Percentiles rank a stretch among this genome's conserved stretches.
Conservation (phyloP, 2,797 vertebrate genomes). For the Gymnoscopelus microlampas region DNA sequence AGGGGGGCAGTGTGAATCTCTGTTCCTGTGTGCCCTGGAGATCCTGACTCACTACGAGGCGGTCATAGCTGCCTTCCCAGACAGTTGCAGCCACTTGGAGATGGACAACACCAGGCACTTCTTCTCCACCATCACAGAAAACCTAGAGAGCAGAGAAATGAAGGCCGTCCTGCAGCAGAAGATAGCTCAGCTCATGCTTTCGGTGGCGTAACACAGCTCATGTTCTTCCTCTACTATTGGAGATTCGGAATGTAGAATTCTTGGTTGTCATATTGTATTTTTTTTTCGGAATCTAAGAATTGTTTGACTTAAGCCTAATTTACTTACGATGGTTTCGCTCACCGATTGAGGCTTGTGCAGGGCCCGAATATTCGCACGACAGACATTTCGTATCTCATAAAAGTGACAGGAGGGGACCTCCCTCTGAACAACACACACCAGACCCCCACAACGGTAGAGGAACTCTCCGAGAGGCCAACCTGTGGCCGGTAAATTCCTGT, state of each 20-base stretch:
- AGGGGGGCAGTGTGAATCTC: conserved; percentile 73
- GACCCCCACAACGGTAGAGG: too few species aligned
- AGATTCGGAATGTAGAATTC: not conserved
- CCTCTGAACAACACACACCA: too few species aligned
- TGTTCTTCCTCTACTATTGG: not conserved
- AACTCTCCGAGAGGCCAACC: too few species aligned
- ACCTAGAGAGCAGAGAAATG: conserved; percentile 79
- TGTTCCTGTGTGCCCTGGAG: conserved; percentile 90
- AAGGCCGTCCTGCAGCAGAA: conserved; percentile 90
- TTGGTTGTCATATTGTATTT: too few species aligned
- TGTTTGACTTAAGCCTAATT: too few species aligned
- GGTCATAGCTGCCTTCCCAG: conserved; percentile 73
- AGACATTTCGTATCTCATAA: too few species aligned
- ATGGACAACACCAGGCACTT: conserved; percentile 89
- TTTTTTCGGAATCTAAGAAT: too few species aligned
- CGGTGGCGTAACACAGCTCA: conserved; percentile 37
- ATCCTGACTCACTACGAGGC: conserved; percentile 88
- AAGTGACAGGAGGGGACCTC: too few species aligned
- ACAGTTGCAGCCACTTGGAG: conserved; percentile 80
- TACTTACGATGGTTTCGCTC: too few species aligned
- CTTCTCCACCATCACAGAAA: conserved; percentile 87
- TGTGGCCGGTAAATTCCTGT: too few species aligned
- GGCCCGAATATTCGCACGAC: too few species aligned
- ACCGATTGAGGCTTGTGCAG: too few species aligned
- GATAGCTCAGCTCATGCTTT: conserved; percentile 79